phyloP scores from a whole-genome alignment of 2,113 vertebrate species.

The Columbina picui region DNA sequence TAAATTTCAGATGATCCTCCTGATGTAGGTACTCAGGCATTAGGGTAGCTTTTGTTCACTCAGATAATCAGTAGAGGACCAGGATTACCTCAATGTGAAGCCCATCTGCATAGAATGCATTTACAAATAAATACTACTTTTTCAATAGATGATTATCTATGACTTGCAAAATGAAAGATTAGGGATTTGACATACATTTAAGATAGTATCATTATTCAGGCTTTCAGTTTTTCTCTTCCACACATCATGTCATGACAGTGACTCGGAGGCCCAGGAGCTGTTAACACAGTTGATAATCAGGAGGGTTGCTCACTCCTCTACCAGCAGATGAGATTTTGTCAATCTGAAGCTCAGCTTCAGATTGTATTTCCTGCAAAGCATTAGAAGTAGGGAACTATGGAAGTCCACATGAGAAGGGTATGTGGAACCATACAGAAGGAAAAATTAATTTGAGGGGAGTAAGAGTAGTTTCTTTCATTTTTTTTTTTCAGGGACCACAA shows the following conservation, averaged over 20 bases:
- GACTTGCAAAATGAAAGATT: neutral
- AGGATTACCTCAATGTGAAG: neutral
- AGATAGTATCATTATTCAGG: neutral
- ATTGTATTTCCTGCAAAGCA: neutral
- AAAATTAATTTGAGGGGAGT: neutral
- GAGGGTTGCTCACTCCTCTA: neutral
- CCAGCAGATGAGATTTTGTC: neutral
- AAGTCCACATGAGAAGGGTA: neutral
- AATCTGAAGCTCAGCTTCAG: neutral
- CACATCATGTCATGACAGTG: neutral
- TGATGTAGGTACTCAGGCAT: neutral
- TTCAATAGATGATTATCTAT: neutral
- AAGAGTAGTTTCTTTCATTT: neutral
- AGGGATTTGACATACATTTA: neutral
- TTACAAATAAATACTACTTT: neutral
- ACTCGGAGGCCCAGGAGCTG: neutral
- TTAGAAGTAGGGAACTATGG: neutral
- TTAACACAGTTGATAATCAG: neutral
- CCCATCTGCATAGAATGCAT: fast-evolving
- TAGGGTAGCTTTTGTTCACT: neutral
- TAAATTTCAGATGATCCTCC: neutral
- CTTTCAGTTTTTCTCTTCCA: neutral
- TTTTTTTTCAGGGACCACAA: neutral
- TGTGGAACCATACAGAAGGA: neutral
- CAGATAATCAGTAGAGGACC: neutral